A percentile compares a stretch with the other conserved stretches of the same genome.
These are phyloP conservation scores for Agriopis aurantiaria DNA, from an alignment of 2,888 invertebrate species.

Conservation along the genomic window DNA sequence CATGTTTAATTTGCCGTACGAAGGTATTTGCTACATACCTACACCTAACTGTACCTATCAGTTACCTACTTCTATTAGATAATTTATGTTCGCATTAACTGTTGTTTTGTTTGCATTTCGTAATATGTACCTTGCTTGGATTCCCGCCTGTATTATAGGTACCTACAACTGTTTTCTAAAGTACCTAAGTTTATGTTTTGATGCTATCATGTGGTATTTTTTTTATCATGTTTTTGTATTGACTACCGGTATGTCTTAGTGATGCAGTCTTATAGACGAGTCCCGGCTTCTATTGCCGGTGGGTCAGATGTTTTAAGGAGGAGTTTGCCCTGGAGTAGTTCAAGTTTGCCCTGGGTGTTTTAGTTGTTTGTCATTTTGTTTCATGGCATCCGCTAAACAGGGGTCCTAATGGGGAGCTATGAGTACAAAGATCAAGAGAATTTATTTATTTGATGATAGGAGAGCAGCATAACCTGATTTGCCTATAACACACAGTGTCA, in stretches of 20 bases:
- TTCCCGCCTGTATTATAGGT: constrained; percentile 10
- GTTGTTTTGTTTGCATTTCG: constrained; percentile 25
- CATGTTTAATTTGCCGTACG: constrained; percentile 47
- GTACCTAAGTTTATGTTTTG: constrained; percentile 3
- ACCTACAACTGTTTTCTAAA: not conserved
- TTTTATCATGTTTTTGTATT: not conserved
- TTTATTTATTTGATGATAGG: no score
- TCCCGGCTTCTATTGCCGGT: no score
- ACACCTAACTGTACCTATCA: constrained; percentile 30
- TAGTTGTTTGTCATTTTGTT: no score
- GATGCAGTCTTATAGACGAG: no score
- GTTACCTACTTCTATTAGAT: constrained; percentile 24
- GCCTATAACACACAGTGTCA: no score
- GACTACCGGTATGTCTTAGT: not conserved
- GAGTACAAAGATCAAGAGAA: no score
- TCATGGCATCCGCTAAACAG: no score
- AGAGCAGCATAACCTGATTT: no score
- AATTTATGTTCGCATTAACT: constrained; percentile 19
- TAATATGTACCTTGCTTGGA: not conserved
- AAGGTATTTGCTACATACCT: constrained; percentile 25
- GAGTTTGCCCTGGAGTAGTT: no score
- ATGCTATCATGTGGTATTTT: constrained; percentile 9
- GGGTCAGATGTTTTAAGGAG: no score
- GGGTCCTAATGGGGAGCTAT: no score
- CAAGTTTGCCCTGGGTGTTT: no score